A percentile compares a stretch with the other conserved stretches of the same genome.
These are phyloP conservation scores for Chelonus formosanus DNA, from an alignment of 2,888 invertebrate species.

Conservation along the genomic window DNA sequence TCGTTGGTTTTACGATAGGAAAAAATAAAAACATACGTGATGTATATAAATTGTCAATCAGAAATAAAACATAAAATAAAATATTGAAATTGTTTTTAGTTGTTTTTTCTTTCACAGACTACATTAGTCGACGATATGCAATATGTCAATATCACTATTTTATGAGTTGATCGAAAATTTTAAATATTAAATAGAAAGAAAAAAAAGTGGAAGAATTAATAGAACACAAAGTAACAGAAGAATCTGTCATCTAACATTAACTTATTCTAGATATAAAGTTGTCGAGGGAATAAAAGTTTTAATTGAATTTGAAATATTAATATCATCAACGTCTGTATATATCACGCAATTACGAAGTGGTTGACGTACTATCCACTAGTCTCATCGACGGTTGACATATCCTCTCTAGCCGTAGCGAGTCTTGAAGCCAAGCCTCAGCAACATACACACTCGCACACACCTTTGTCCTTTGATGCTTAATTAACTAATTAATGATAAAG, in stretches of 20 bases:
- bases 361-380: slow-evolving; percentile 34
- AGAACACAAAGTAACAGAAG: slow-evolving; percentile 2
- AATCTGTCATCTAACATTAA: slow-evolving; percentile 23
- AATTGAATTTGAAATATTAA: slow-evolving; percentile 62
- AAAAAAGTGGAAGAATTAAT: background rate
- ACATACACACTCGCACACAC: slow-evolving; percentile 22
- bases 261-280: slow-evolving; percentile 1
- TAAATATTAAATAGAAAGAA: background rate
- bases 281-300: slow-evolving; percentile 34
- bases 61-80: too few relatives aligned
- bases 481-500: slow-evolving; percentile 50
- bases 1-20: slow-evolving; percentile 8
- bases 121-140: too few relatives aligned
- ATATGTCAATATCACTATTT: too few relatives aligned
- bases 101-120: too few relatives aligned
- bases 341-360: slow-evolving; percentile 36
- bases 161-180: too few relatives aligned
- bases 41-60: background rate
- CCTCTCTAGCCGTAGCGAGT: slow-evolving; percentile 5
- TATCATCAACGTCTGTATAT: slow-evolving; percentile 44
- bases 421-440: slow-evolving; percentile 22
- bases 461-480: slow-evolving; percentile 38
- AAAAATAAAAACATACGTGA: background rate
- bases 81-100: too few relatives aligned
- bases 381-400: slow-evolving; percentile 26